Evolutionary conservation across 2,888 invertebrate species (phyloP).

Genomic region (Leucophora obtusa): DNA sequence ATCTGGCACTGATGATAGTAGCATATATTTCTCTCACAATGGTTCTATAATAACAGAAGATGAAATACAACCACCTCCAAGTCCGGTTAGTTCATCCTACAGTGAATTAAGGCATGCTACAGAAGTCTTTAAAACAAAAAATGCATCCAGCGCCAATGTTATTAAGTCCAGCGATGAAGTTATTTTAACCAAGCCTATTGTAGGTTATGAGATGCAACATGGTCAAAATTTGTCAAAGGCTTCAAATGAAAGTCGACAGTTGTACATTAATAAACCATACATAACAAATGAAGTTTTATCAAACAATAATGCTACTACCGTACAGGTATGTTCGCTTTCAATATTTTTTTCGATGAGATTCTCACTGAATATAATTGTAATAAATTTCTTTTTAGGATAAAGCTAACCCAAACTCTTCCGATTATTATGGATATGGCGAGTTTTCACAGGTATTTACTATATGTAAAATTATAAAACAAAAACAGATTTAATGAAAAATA

Average conservation of each 20-base stretch:
- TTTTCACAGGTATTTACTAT: constrained; percentile 83
- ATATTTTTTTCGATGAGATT: neutral
- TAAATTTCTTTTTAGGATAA: constrained; percentile 47
- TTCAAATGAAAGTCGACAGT: constrained; percentile 38
- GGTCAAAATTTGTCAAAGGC: constrained; percentile 28
- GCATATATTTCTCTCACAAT: constrained; percentile 21
- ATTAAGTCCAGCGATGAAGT: constrained; percentile 7
- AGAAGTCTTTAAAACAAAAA: constrained; percentile 79
- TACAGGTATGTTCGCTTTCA: constrained; percentile 21
- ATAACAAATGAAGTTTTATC: constrained; percentile 31
- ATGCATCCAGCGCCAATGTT: neutral
- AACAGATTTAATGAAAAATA: too few relatives aligned
- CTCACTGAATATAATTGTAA: neutral
- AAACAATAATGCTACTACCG: constrained; percentile 28
- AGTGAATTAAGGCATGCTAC: constrained; percentile 91
- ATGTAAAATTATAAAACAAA: too few relatives aligned
- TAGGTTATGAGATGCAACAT: constrained; percentile 43
- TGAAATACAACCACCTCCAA: constrained; percentile 89
- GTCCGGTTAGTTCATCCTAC: constrained; percentile 94
- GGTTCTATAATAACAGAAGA: constrained; percentile 77
- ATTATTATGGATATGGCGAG: constrained; percentile 82
- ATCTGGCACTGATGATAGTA: constrained; percentile 15
- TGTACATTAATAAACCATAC: constrained; percentile 46
- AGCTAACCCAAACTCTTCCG: constrained; percentile 71
- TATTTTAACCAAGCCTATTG: constrained; percentile 25